phyloP scores from a whole-genome alignment of 2,113 vertebrate species.

The Pygoscelis antarcticus region DNA sequence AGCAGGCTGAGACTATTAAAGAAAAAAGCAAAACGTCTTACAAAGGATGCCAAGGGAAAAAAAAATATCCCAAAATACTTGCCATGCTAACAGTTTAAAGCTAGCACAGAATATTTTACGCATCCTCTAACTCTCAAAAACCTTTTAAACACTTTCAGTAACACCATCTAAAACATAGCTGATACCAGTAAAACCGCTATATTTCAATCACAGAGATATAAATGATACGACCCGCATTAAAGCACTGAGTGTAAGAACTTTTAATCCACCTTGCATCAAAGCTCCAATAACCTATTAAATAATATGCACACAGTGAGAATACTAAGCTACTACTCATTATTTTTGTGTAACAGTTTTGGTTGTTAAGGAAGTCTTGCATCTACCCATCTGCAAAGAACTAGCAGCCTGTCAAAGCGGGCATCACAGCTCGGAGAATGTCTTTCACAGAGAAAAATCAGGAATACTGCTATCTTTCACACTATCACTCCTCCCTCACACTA shows the following conservation, averaged over 20 bases:
- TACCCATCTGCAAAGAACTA: not conserved
- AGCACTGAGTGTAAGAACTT: not conserved
- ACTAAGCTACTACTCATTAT: not conserved
- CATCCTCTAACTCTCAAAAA: conserved; percentile 2
- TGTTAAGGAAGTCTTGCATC: not conserved
- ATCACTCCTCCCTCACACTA: not conserved
- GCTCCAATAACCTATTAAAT: conserved; percentile 9
- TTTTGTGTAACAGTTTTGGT: conserved; percentile 9
- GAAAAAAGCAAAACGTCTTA: not conserved
- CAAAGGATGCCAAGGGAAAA: not conserved
- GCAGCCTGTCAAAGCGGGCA: not conserved
- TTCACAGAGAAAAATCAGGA: not conserved
- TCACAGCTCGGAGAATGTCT: not conserved
- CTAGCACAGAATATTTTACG: conserved; percentile 10
- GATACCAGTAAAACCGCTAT: not conserved
- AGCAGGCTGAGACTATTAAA: conserved; percentile 82
- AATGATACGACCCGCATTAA: not conserved
- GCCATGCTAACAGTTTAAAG: not conserved
- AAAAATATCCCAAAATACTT: not conserved
- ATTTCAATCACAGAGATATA: not conserved
- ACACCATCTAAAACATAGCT: not conserved
- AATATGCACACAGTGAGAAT: not conserved
- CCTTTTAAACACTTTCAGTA: not conserved
- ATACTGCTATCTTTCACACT: not conserved
- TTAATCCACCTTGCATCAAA: not conserved